A percentile compares a stretch with the other conserved stretches of the same genome.
phyloP scores from a whole-genome alignment of 2,888 invertebrate genomes.

The Rhabditoides inermis region DNA sequence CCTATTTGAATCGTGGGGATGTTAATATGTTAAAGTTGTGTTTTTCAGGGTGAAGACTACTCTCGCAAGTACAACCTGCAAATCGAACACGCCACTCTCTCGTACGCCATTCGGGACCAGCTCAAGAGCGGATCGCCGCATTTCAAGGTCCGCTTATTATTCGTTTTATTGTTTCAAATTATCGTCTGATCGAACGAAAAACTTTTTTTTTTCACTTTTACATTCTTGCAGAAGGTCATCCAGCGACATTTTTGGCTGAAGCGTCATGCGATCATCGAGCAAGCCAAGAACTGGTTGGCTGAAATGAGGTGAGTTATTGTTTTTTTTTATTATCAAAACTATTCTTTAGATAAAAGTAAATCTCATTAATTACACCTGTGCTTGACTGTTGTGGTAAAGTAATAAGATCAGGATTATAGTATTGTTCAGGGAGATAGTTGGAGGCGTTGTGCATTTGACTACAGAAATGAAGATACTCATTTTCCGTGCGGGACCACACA shows the following conservation, averaged over 20 bases:
- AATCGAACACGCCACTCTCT: conserved; percentile 50
- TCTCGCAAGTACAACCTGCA: conserved; percentile 48
- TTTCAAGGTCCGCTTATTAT: conserved; percentile 37
- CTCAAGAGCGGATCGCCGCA: conserved; percentile 35
- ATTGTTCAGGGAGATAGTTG: too few species aligned
- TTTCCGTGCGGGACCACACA: too few species aligned
- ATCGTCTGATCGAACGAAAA: neutral
- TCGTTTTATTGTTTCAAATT: neutral
- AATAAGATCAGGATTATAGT: too few species aligned
- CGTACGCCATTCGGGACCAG: conserved; percentile 50
- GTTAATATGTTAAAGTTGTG: too few species aligned
- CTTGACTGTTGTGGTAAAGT: too few species aligned
- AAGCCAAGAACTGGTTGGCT: conserved; percentile 31
- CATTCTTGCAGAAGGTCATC: conserved; percentile 37
- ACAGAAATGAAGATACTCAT: too few species aligned
- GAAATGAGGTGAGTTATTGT: conserved; percentile 26
- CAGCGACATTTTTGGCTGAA: conserved; percentile 50
- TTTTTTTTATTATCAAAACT: too few species aligned
- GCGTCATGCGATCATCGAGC: conserved; percentile 39
- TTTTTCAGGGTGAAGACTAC: conserved; percentile 38
- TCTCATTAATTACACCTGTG: too few species aligned
- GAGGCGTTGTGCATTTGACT: too few species aligned
- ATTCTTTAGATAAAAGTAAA: too few species aligned
- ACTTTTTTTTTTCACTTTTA: neutral
- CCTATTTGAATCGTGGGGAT: too few species aligned